A percentile compares a stretch with the other conserved stretches of the same genome.
phyloP scores from a whole-genome alignment of 2,888 invertebrate species.

The Blastobasis lacticolella region DNA sequence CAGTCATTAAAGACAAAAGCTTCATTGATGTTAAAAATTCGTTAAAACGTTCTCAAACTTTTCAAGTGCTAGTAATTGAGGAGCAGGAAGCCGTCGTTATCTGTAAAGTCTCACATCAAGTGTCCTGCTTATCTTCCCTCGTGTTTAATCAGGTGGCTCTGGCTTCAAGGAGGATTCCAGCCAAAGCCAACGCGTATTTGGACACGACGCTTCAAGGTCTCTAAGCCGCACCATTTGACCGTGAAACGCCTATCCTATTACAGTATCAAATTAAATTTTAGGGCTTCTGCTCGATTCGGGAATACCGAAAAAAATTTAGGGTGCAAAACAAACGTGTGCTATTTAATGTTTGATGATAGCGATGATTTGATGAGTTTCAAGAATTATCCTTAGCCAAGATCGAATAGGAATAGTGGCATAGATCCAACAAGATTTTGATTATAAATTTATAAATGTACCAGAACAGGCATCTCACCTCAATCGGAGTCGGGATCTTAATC shows the following conservation, averaged over 20 bases:
- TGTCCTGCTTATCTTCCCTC: constrained; percentile 63
- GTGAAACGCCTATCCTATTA: constrained; percentile 45
- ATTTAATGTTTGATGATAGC: not conserved
- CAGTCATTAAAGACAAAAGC: not conserved
- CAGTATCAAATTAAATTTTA: constrained; percentile 36
- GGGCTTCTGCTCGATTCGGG: constrained; percentile 26
- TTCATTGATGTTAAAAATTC: not conserved
- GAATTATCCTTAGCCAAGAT: not conserved
- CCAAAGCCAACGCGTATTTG: constrained; percentile 38
- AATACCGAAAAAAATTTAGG: constrained; percentile 8
- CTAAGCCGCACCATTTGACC: constrained; percentile 40
- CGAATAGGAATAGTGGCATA: not conserved
- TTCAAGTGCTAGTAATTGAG: constrained; percentile 34
- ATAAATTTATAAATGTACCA: not conserved
- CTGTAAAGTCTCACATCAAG: constrained; percentile 63
- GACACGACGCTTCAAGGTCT: constrained; percentile 45
- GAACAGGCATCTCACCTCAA: constrained; percentile 11
- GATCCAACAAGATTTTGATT: too few species aligned
- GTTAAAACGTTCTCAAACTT: not conserved
- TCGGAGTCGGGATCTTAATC: constrained; percentile 35
- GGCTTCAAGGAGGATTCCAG: constrained; percentile 33
- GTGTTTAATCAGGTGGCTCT: constrained; percentile 70
- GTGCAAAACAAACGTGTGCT: too few species aligned
- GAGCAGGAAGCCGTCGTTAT: constrained; percentile 54
- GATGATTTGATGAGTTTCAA: not conserved